Evolutionary conservation across 2,797 vertebrate genomes (phyloP), one percentile per base, ranked within the genome.

Genomic region (Falco columbarius): DNA sequence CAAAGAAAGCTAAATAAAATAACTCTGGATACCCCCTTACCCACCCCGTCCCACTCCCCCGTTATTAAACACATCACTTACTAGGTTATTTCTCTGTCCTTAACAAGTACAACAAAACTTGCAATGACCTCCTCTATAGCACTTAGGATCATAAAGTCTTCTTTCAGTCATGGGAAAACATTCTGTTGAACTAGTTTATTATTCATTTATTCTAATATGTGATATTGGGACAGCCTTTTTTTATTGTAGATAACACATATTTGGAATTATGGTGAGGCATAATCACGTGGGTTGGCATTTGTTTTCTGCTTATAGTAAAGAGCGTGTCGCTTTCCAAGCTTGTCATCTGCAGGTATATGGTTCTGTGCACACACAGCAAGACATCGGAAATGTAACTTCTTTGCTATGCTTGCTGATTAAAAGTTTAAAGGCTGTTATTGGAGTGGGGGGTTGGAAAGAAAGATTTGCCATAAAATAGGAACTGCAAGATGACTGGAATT

Each of bases 81-180:
- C 3, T 9, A 73, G 3, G 10, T 54, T 79, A 18, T 26, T 46
- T 10, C 34, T 58, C 42, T 56, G 5, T 26, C 24, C 26, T 58
- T 27, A 36, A 40, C 20, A 44, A 18, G 12, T 10, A 32, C 4
- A 49, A 21, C 4, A 55, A 15, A 61, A 56, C 24, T 36, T 36
- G 26, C 61, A 62, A 2, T 12, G 6, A 47, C n/a, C 34, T 51
- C 46, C n/a, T n/a, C 52, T 63, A 3, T 6, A 42, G 47, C 17
- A 18, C 20, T 23, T 29, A 47, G 0, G 3, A 62, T 21, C 21
- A 16, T 0, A 5, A 89, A 52, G 27, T 9, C 10, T 75, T 44
- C 63, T 75, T 71, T 9, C 36, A 82, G 15, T 44, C 24, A 29
- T 1, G 46, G 29, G 8, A 80, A 36, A 81, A 16, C 32, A 56